Percentiles rank a stretch among this genome's conserved stretches.
Evolutionary conservation across 2,113 vertebrate genomes (phyloP).

Genomic region (Lasiurus borealis): DNA sequence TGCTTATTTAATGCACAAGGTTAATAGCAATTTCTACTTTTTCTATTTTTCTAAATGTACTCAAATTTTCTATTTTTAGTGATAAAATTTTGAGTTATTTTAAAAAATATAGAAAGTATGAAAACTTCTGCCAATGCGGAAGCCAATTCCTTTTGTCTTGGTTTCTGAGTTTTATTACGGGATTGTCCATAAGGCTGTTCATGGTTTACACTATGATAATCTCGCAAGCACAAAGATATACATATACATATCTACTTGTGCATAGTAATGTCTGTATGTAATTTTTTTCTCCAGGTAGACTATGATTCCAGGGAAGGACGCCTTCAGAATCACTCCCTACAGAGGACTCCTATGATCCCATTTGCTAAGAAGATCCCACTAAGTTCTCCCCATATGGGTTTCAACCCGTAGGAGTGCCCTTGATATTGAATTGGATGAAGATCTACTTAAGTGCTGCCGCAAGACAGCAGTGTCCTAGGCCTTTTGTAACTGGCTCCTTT

Average conservation of each 20-base stretch:
- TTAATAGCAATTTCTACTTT: conserved; percentile 69
- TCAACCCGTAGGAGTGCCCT: neutral
- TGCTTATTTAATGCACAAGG: conserved; percentile 65
- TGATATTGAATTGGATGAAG: neutral
- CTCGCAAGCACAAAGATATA: neutral
- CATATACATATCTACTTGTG: neutral
- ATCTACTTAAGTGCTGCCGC: neutral
- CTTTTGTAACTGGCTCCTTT: conserved; percentile 40
- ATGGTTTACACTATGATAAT: conserved; percentile 52
- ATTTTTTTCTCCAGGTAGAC: conserved; percentile 14
- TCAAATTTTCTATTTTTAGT: conserved; percentile 66
- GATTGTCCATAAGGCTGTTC: conserved; percentile 3
- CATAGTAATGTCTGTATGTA: neutral
- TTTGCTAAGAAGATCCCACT: neutral
- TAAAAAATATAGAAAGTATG: conserved; percentile 52
- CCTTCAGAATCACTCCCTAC: conserved; percentile 24
- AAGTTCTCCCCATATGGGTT: conserved; percentile 9
- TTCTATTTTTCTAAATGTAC: conserved; percentile 64
- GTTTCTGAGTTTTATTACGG: conserved; percentile 67
- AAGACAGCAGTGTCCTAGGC: neutral
- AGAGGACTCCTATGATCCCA: neutral
- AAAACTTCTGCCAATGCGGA: conserved; percentile 66
- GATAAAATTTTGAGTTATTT: conserved; percentile 69
- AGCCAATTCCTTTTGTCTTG: conserved; percentile 58
- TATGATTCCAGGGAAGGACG: neutral